Base-by-base conservation (phyloP, 2,113 vertebrate species). In the Meles meles region DNA sequence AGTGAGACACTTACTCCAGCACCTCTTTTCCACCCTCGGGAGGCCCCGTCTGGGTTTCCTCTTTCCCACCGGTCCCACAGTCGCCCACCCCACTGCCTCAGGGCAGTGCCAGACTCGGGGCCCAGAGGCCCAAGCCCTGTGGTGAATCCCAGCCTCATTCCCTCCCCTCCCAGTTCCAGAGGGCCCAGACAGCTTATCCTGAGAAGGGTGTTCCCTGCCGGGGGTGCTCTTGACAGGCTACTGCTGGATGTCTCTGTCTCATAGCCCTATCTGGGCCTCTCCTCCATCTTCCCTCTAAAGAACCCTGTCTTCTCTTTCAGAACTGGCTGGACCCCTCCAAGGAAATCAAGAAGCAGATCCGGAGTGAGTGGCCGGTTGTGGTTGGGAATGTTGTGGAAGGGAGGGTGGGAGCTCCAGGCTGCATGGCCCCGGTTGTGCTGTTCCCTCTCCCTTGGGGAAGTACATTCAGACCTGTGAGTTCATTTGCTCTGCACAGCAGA, bases 271-370 rank as follows among this genome's bases (percentile, higher is more conserved):
- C 12, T 25, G 23, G 18, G 52, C 55, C 52, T 47, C 10, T 61
- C 47, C 8, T 55, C 17, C 18, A 29, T 34, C 12, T 97, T 57
- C 44, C 65, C 14, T 65, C 96, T 98, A 67, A 98, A 85, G 63
- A 81, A 15, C 76, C 97, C 7, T 98, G 2, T 91, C 84, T 98
- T 98, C 92, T 98, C 11, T 99, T 99, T 93, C 98, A 99, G 99
- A 99, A 99, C 98, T 99, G 99, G 99, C 98, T 99, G 99, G 99
- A 99, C 97, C 99, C 99, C 74, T 99, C 99, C 98, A 99, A 99
- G 98, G 99, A 99, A 98, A 99, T 99, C 98, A 99, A 99, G 99
- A 99, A 99, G 98, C 99, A 99, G 99, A 99, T 99, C 98, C 99
- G 99, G 98, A 99, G 99, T 99, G 98, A 99, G 99, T 99, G 90